phyloP scores from a whole-genome alignment of 2,888 invertebrate species.

The Rhagonycha lutea region DNA sequence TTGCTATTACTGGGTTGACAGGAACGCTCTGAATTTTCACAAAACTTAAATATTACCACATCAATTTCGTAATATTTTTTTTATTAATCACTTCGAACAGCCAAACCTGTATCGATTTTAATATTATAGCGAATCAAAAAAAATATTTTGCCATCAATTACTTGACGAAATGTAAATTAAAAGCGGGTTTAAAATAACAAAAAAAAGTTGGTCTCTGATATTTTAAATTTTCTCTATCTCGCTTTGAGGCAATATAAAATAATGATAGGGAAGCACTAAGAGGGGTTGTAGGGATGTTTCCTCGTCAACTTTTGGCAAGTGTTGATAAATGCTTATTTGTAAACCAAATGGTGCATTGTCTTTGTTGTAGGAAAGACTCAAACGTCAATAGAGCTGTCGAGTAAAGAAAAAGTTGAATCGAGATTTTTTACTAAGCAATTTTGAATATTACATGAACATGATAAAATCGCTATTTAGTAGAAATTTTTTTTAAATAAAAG shows the following conservation, averaged over 20 bases:
- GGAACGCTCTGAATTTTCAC: too few species aligned
- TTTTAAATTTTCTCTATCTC: neutral
- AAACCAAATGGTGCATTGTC: neutral
- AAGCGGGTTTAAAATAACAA: neutral
- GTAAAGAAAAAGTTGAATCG: neutral
- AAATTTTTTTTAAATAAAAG: slow-evolving; percentile 26
- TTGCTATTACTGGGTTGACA: too few species aligned
- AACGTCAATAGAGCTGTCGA: neutral
- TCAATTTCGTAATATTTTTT: too few species aligned
- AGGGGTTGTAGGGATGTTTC: neutral
- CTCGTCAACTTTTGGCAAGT: neutral
- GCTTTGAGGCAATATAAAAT: neutral
- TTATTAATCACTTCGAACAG: too few species aligned
- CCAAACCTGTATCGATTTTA: neutral
- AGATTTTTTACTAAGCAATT: neutral
- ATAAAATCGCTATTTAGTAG: neutral
- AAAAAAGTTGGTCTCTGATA: neutral
- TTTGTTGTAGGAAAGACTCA: neutral
- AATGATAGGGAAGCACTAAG: neutral
- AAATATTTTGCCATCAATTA: neutral
- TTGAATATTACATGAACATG: neutral
- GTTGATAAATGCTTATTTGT: neutral
- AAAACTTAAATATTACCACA: too few species aligned
- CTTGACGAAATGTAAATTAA: neutral
- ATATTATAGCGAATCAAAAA: neutral